Evolutionary conservation across 2,888 invertebrate genomes (phyloP).

Genomic region (Geophilus truncorum): DNA sequence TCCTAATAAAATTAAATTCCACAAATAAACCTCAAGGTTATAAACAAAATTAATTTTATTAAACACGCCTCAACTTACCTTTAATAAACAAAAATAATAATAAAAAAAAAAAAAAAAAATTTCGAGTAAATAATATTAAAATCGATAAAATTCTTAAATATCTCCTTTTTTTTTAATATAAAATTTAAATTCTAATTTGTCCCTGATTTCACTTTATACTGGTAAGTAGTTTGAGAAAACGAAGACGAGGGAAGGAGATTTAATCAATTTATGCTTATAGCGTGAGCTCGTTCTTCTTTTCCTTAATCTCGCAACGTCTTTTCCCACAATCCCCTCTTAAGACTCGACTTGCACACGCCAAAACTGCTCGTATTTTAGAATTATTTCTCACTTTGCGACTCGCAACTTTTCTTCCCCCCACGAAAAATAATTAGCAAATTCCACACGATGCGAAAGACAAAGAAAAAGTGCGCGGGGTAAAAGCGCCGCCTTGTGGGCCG

Average conservation of each 20-base stretch:
- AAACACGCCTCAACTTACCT: neutral
- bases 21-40: neutral
- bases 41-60: neutral
- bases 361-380: neutral
- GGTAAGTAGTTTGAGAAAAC: neutral
- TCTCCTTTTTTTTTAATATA: too few species aligned
- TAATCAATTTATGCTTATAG: slow-evolving; percentile 10
- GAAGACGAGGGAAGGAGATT: neutral
- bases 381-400: neutral
- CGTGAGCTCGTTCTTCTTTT: neutral
- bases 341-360: neutral
- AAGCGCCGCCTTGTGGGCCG: neutral
- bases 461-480: too few species aligned
- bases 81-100: too few species aligned
- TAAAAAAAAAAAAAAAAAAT: neutral
- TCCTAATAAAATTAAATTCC: neutral
- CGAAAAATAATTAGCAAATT: neutral
- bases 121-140: too few species aligned
- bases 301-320: neutral
- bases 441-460: neutral
- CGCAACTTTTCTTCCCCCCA: neutral
- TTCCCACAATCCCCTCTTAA: neutral
- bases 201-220: neutral
- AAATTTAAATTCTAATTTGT: neutral
- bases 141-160: too few species aligned